phyloP scores from a whole-genome alignment of 2,113 vertebrate genomes.

The Phyllopteryx taeniolatus region DNA sequence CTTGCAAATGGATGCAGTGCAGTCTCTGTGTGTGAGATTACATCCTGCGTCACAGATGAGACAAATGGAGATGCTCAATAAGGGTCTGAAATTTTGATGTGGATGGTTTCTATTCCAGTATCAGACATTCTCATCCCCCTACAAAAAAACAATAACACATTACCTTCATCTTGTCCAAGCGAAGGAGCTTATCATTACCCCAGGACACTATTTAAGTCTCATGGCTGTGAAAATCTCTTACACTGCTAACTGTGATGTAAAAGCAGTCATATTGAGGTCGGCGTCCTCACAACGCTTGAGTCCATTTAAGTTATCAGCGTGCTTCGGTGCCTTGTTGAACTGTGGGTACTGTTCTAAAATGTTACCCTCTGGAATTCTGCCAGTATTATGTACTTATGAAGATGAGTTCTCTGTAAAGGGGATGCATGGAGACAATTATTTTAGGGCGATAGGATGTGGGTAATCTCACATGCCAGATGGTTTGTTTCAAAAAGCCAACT shows the following conservation, averaged over 20 bases:
- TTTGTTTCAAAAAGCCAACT: neutral
- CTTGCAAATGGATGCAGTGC: neutral
- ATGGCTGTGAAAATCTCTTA: conserved; percentile 51
- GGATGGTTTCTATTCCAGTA: conserved; percentile 25
- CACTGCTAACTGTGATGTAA: conserved; percentile 56
- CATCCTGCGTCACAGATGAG: neutral
- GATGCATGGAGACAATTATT: conserved; percentile 17
- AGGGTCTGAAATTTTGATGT: neutral
- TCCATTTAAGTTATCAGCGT: conserved; percentile 46
- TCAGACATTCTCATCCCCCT: conserved; percentile 21
- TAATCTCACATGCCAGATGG: neutral
- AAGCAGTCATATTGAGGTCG: conserved; percentile 37
- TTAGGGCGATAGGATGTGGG: neutral
- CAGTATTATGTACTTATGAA: conserved; percentile 53
- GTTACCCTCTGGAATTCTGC: conserved; percentile 45
- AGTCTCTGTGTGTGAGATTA: neutral
- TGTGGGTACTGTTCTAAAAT: conserved; percentile 42
- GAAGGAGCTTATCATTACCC: conserved; percentile 52
- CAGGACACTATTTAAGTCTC: conserved; percentile 53
- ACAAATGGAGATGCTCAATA: neutral
- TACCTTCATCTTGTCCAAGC: conserved; percentile 52
- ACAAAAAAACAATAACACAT: conserved; percentile 31
- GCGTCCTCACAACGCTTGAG: conserved; percentile 32
- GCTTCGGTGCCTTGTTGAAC: conserved; percentile 29
- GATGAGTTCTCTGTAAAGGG: conserved; percentile 30